Percentiles rank a stretch among this genome's conserved stretches.
Evolutionary conservation across 2,113 vertebrate species (phyloP).

Genomic region (Tylochromis polylepis): DNA sequence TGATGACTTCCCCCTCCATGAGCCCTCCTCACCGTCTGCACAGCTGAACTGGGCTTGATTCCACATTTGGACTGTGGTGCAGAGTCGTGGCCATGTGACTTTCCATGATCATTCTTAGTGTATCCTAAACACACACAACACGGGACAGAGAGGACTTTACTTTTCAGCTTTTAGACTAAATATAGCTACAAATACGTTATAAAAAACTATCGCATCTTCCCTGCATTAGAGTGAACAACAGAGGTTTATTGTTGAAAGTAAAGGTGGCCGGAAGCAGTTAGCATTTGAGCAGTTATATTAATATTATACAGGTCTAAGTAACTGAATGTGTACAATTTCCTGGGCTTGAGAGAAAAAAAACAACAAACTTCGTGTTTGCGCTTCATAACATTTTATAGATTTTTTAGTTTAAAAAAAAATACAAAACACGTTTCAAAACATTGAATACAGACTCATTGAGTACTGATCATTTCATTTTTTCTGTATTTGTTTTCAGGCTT

Average conservation of each 20-base stretch:
- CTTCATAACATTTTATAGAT: no score
- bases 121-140: not conserved
- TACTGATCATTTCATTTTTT: accelerated
- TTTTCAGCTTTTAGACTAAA: not conserved
- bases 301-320: not conserved
- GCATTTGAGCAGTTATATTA: no score
- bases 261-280: accelerated
- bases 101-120: not conserved
- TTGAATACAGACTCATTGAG: not conserved
- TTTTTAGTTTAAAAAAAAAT: not conserved
- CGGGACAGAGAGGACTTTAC: not conserved
- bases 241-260: not conserved
- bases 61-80: not conserved
- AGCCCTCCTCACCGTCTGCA: not conserved
- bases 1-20: not conserved
- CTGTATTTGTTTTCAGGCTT: not conserved
- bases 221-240: accelerated
- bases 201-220: accelerated
- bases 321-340: no score
- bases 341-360: no score
- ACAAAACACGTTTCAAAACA: accelerated
- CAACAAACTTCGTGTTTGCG: no score
- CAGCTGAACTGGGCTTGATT: accelerated
- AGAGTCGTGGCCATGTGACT: not conserved
- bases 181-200: not conserved